phyloP scores from a whole-genome alignment of 1,140 invertebrate species.

The Drosophila biarmipes region DNA sequence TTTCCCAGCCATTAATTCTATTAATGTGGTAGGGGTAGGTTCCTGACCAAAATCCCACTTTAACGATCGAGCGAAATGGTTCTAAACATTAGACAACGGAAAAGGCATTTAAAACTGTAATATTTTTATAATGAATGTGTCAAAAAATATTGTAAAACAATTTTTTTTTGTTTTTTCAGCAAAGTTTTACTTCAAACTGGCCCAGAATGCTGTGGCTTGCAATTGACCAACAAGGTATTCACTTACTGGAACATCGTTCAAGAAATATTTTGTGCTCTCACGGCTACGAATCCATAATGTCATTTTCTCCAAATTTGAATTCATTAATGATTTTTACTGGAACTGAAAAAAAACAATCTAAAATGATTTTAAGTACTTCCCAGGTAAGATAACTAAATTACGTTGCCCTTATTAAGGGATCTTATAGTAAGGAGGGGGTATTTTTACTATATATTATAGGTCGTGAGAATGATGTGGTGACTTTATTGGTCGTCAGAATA shows the following conservation, averaged over 20 bases:
- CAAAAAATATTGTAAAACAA: too few relatives aligned
- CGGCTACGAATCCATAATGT: conserved; percentile 94
- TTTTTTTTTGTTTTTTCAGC: conserved; percentile 77
- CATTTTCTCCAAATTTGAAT: conserved; percentile 94
- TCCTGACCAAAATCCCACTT: too few relatives aligned
- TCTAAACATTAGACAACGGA: too few relatives aligned
- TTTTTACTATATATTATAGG: too few relatives aligned
- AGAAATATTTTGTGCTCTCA: conserved; percentile 95
- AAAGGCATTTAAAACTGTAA: too few relatives aligned
- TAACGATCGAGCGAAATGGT: too few relatives aligned
- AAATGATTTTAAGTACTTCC: conserved; percentile 94
- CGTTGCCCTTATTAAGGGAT: not conserved
- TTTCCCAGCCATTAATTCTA: too few relatives aligned
- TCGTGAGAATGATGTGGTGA: too few relatives aligned
- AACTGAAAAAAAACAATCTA: conserved; percentile 94
- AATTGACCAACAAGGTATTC: conserved; percentile 96
- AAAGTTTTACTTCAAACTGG: conserved; percentile 98
- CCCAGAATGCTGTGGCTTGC: conserved; percentile 95
- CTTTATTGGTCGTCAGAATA: too few relatives aligned
- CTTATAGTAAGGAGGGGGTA: not conserved
- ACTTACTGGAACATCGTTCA: conserved; percentile 94
- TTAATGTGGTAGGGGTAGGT: too few relatives aligned
- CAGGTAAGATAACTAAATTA: conserved; percentile 86
- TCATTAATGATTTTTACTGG: conserved; percentile 96
- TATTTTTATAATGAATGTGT: too few relatives aligned